A percentile compares a stretch with the other conserved stretches of the same genome.
Evolutionary conservation across 2,797 vertebrate species (phyloP).

Genomic region (Ceryle rudis): DNA sequence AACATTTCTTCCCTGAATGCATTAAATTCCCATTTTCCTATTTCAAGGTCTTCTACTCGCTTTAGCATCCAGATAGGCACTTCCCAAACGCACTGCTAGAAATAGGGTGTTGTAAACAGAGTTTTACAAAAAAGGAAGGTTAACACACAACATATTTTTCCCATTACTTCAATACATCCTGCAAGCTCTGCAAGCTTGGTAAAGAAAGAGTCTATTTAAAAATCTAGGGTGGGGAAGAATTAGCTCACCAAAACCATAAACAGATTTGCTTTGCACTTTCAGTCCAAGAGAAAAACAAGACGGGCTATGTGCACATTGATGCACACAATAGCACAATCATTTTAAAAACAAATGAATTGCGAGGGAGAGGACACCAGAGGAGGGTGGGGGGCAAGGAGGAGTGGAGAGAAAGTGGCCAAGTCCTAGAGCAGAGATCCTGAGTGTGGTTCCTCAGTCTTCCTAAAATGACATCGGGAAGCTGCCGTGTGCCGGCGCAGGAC

Average conservation of each 20-base stretch:
- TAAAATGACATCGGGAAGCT: not conserved
- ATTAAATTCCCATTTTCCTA: not conserved
- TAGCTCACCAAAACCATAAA: constrained; percentile 71
- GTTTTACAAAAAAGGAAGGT: constrained; percentile 34
- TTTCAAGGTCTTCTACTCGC: not conserved
- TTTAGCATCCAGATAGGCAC: not conserved
- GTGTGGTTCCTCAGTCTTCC: not conserved
- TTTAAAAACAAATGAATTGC: constrained; percentile 41
- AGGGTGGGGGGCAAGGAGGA: not conserved
- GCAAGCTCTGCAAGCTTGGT: constrained; percentile 9
- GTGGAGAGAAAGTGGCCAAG: not conserved
- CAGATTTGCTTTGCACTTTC: constrained; percentile 63
- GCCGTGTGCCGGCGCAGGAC: not conserved
- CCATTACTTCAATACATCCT: constrained; percentile 53
- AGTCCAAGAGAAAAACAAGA: constrained; percentile 64
- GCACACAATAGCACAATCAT: constrained; percentile 33
- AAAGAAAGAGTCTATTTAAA: constrained; percentile 60
- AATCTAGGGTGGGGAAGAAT: constrained; percentile 64
- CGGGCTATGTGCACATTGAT: constrained; percentile 5
- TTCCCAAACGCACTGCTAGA: constrained; percentile 12
- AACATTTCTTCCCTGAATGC: not conserved
- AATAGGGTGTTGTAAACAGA: constrained; percentile 21
- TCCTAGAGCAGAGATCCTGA: not conserved
- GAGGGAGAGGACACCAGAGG: constrained; percentile 12
- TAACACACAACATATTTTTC: constrained; percentile 48